Evolutionary conservation across 2,888 invertebrate genomes (phyloP).

Genomic region (Brenthis ino): DNA sequence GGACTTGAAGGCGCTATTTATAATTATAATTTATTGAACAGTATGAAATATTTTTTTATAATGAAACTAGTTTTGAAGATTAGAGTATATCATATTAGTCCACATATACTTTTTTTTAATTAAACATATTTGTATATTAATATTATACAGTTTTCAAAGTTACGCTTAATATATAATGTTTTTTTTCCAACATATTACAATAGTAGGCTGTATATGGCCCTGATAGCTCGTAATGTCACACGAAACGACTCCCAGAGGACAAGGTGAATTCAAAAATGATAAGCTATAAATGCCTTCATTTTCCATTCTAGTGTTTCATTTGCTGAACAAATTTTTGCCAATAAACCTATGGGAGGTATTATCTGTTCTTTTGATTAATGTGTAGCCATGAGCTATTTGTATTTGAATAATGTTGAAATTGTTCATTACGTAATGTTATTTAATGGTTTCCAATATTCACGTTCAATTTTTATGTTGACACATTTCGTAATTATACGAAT

Average conservation of each 20-base stretch:
- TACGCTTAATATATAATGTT: too few relatives aligned
- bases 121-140: too few relatives aligned
- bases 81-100: too few relatives aligned
- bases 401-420: constrained; percentile 36
- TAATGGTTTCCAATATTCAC: constrained; percentile 6
- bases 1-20: too few relatives aligned
- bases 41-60: too few relatives aligned
- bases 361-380: constrained; percentile 56
- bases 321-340: constrained; percentile 45
- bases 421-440: constrained; percentile 24
- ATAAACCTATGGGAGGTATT: constrained; percentile 56
- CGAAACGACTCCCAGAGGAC: constrained; percentile 63
- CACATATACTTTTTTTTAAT: too few relatives aligned
- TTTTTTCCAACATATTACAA: neutral
- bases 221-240: constrained; percentile 59
- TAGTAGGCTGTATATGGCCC: constrained; percentile 24
- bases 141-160: too few relatives aligned
- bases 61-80: too few relatives aligned
- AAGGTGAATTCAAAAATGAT: constrained; percentile 71
- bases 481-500: neutral
- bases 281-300: constrained; percentile 56
- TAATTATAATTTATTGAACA: too few relatives aligned
- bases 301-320: constrained; percentile 51
- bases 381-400: constrained; percentile 35
- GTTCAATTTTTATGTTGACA: neutral